These are phyloP conservation scores for Furcula furcula DNA, from an alignment of 2,888 invertebrate species.

Conservation along the genomic window DNA sequence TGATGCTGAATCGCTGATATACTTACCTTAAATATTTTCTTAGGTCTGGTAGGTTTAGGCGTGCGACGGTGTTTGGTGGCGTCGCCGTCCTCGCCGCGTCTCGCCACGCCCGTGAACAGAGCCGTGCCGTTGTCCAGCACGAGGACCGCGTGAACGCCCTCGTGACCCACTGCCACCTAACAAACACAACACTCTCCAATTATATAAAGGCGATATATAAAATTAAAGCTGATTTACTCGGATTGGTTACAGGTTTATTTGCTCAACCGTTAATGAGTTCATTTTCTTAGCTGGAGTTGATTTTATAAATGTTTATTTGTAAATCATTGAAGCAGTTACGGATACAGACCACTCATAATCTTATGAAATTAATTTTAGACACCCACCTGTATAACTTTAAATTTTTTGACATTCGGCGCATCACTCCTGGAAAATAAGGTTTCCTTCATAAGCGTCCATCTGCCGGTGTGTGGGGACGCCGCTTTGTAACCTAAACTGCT, in stretches of 20 bases:
- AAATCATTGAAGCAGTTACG: too few relatives aligned
- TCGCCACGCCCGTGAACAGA: conserved; percentile 89
- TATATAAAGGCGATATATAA: too few relatives aligned
- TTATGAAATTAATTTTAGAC: too few relatives aligned
- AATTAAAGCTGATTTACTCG: too few relatives aligned
- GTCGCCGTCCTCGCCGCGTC: conserved; percentile 97
- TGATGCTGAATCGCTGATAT: too few relatives aligned
- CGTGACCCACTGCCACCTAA: conserved; percentile 94
- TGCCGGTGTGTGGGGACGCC: conserved; percentile 74
- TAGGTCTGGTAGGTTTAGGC: conserved; percentile 95
- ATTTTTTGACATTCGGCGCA: conserved; percentile 54
- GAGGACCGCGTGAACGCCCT: conserved; percentile 94
- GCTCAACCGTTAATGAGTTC: too few relatives aligned
- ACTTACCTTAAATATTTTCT: conserved; percentile 92
- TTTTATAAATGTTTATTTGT: too few relatives aligned
- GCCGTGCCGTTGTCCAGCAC: conserved; percentile 97
- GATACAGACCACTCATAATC: too few relatives aligned
- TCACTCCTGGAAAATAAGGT: conserved; percentile 65
- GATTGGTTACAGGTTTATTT: too few relatives aligned
- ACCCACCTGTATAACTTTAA: conserved; percentile 60
- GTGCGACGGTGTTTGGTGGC: conserved; percentile 89
- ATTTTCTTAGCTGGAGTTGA: too few relatives aligned
- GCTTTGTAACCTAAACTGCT: conserved; percentile 91
- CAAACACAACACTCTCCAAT: background rate
- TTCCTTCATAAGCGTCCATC: conserved; percentile 84